These are phyloP conservation scores for Drosophila formosana DNA, from an alignment of 2,888 invertebrate species.

Conservation along the genomic window DNA sequence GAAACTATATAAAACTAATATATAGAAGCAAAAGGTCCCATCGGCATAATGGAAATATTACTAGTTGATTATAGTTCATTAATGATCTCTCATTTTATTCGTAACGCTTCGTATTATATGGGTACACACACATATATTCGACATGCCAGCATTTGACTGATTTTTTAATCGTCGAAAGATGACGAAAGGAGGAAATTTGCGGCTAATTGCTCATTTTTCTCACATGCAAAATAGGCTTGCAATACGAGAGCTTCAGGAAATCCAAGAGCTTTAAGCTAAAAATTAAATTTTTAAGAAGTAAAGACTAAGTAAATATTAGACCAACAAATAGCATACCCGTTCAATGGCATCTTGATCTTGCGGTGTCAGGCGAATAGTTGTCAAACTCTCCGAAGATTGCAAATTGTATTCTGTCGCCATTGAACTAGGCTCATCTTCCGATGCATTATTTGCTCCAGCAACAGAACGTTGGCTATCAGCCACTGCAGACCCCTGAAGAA, in stretches of 20 bases:
- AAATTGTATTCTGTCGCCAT: constrained; percentile 69
- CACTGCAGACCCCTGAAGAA: constrained; percentile 51
- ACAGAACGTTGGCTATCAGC: constrained; percentile 40
- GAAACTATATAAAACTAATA: too few relatives aligned
- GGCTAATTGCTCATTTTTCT: constrained; percentile 97
- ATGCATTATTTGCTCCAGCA: constrained; percentile 45
- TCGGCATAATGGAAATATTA: too few relatives aligned
- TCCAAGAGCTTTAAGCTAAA: constrained; percentile 96
- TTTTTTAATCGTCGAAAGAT: constrained; percentile 92
- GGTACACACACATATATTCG: constrained; percentile 26
- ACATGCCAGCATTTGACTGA: constrained; percentile 30
- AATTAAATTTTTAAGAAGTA: constrained; percentile 5
- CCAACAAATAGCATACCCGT: constrained; percentile 86
- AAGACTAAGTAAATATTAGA: neutral
- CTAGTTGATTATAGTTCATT: neutral
- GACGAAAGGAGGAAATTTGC: constrained; percentile 94
- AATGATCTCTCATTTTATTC: constrained; percentile 20
- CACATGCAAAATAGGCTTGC: constrained; percentile 99
- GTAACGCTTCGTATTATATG: constrained; percentile 21
- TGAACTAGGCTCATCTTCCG: constrained; percentile 75
- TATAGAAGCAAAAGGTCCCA: too few relatives aligned
- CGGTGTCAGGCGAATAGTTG: constrained; percentile 92
- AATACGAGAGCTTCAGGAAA: constrained; percentile 98
- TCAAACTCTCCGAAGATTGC: constrained; percentile 58
- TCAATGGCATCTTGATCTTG: constrained; percentile 99